Evolutionary conservation across 2,113 vertebrate genomes (phyloP).

Genomic region (Corythoichthys haematopterus): DNA sequence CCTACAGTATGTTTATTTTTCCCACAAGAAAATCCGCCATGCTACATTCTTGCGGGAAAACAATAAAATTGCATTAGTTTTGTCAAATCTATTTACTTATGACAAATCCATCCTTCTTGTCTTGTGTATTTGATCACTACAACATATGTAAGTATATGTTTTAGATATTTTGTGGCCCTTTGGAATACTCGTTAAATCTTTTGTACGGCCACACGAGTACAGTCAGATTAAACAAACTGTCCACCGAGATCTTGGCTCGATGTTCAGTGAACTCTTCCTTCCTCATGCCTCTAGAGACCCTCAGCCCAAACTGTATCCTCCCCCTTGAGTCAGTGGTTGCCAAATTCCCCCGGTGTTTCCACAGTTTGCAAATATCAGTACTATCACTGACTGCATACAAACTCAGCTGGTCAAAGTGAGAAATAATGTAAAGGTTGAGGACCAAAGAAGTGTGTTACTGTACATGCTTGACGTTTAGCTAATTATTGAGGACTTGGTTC

Average conservation of each 20-base stretch:
- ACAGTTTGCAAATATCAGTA: background rate
- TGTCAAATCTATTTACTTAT: too few species aligned
- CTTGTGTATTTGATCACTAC: too few species aligned
- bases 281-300: background rate
- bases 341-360: background rate
- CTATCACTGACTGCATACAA: background rate
- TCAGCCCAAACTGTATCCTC: slow-evolving; percentile 5
- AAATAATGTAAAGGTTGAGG: background rate
- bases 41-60: too few species aligned
- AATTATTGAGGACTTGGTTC: background rate
- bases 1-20: too few species aligned
- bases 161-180: slow-evolving; percentile 28
- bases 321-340: background rate
- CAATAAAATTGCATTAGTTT: too few species aligned
- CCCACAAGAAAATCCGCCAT: too few species aligned
- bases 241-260: slow-evolving; percentile 28
- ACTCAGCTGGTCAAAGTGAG: background rate
- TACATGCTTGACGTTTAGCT: background rate
- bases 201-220: slow-evolving; percentile 37
- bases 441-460: background rate
- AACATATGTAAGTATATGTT: background rate
- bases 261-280: slow-evolving; percentile 4
- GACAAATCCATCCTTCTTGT: too few species aligned
- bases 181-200: slow-evolving; percentile 60
- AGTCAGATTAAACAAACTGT: slow-evolving; percentile 65